These are phyloP conservation scores for Brachionichthys hirsutus DNA, from an alignment of 2,113 vertebrate species.

Conservation along the genomic window DNA sequence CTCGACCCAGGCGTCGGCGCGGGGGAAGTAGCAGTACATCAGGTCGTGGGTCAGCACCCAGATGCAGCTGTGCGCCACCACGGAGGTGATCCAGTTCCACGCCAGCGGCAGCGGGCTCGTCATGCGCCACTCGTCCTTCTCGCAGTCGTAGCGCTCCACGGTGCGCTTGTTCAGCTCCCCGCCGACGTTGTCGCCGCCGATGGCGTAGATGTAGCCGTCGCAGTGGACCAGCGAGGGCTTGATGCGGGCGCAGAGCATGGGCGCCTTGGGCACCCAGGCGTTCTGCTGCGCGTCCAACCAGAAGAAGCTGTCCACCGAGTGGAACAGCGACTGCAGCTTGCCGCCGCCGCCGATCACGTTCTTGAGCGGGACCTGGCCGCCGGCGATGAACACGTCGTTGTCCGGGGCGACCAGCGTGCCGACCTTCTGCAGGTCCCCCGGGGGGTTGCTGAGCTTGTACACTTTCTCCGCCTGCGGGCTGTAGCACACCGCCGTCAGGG, in stretches of 20 bases:
- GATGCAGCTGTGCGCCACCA: conserved; percentile 89
- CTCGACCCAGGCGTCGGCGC: conserved; percentile 93
- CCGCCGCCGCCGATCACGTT: conserved; percentile 85
- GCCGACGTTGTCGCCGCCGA: conserved; percentile 88
- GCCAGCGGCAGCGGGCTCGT: conserved; percentile 91
- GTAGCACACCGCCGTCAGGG: conserved; percentile 89
- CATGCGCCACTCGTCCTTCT: conserved; percentile 95
- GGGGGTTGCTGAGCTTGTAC: conserved; percentile 93
- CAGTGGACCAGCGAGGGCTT: conserved; percentile 94
- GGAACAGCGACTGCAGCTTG: conserved; percentile 88
- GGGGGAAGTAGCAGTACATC: conserved; percentile 96
- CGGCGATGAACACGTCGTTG: conserved; percentile 97
- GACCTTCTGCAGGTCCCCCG: conserved; percentile 92
- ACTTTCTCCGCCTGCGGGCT: conserved; percentile 98
- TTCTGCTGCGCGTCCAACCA: conserved; percentile 99
- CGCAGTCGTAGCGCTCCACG: conserved; percentile 92
- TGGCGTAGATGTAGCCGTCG: conserved; percentile 94
- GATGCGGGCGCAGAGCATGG: conserved; percentile 91
- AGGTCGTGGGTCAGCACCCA: conserved; percentile 94
- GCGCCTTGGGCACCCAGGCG: conserved; percentile 93
- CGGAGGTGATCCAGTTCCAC: conserved; percentile 93
- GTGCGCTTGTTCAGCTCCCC: conserved; percentile 93
- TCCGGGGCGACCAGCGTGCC: conserved; percentile 94
- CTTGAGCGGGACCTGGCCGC: conserved; percentile 92
- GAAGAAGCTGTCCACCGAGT: conserved; percentile 94